Evolutionary conservation across 2,888 invertebrate species (phyloP), one percentile per base, ranked within the genome.

Genomic region (Diadromus collaris): DNA sequence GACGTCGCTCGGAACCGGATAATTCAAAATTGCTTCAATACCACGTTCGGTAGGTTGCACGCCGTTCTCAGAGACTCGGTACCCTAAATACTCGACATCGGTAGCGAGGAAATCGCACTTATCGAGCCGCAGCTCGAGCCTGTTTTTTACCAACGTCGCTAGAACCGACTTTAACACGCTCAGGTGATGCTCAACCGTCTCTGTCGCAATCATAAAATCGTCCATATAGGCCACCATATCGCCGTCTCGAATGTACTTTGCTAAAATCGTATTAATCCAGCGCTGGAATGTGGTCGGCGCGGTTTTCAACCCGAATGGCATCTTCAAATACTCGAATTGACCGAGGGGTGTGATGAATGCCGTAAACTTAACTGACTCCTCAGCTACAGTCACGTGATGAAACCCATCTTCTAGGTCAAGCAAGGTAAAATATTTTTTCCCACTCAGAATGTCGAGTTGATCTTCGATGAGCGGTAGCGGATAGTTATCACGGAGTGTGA

Each of bases 21-120:
- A n/a, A n/a, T n/a, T n/a, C n/a, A n/a, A n/a, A n/a, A n/a, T n/a
- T n/a, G n/a, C n/a, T n/a, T n/a, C n/a, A n/a, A n/a, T n/a, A n/a
- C n/a, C n/a, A n/a, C n/a, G n/a, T n/a, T n/a, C n/a, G n/a, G n/a
- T n/a, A n/a, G n/a, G n/a, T n/a, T n/a, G n/a, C n/a, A n/a, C n/a
- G n/a, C n/a, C n/a, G n/a, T n/a, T n/a, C n/a, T n/a, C n/a, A 38
- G 54, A 68, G 13, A 68, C n/a, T n/a, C n/a, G n/a, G n/a, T n/a
- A n/a, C n/a, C n/a, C n/a, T n/a, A n/a, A n/a, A n/a, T n/a, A n/a
- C 54, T 68, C 54, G 34, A 64, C 13, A 38, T 80, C 67, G 19
- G 64, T 79, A 34, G 70, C 54, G 24, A 84, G 48, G 73, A 85
- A 84, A 10, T 58, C 48, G 78, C 82, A 84, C 69, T 84, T 76